These are phyloP conservation scores for Meta bourneti DNA, from an alignment of 2,888 invertebrate species.

Conservation along the genomic window DNA sequence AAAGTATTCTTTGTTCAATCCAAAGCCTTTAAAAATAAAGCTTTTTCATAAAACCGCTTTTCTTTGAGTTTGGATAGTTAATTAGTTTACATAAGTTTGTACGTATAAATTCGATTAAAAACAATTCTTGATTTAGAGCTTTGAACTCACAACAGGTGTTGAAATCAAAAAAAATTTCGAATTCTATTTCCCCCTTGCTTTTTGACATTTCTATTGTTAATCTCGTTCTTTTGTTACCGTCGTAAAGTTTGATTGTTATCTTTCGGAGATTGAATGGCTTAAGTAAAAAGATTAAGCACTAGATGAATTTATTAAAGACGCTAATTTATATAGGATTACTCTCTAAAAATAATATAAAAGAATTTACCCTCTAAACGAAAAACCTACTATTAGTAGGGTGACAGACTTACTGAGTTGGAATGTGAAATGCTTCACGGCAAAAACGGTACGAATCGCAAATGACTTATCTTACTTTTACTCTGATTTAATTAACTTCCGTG, in stretches of 20 bases:
- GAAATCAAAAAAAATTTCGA: constrained; percentile 45
- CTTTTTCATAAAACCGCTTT: constrained; percentile 2
- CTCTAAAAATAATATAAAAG: too few relatives aligned
- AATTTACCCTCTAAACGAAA: background rate
- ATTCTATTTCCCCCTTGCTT: constrained; percentile 18
- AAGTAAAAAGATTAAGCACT: background rate
- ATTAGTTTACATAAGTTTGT: constrained; percentile 32
- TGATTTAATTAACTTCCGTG: constrained; percentile 7
- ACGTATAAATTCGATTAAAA: constrained; percentile 26
- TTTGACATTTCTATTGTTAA: constrained; percentile 36
- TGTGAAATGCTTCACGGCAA: background rate
- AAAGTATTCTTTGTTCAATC: constrained; percentile 21
- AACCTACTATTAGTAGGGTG: background rate
- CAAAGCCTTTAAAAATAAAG: constrained; percentile 21
- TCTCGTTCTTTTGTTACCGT: constrained; percentile 43
- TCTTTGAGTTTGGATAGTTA: constrained; percentile 43
- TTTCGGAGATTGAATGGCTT: constrained; percentile 2
- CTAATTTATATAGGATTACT: too few relatives aligned
- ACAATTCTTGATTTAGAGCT: constrained; percentile 30
- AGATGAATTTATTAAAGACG: too few relatives aligned
- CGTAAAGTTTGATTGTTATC: constrained; percentile 8
- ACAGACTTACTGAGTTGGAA: background rate
- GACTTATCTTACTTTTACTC: constrained; percentile 13
- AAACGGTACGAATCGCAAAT: background rate
- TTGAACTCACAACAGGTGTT: constrained; percentile 52